Conservation (phyloP, 2,797 vertebrate genomes). For the Anas acuta region DNA sequence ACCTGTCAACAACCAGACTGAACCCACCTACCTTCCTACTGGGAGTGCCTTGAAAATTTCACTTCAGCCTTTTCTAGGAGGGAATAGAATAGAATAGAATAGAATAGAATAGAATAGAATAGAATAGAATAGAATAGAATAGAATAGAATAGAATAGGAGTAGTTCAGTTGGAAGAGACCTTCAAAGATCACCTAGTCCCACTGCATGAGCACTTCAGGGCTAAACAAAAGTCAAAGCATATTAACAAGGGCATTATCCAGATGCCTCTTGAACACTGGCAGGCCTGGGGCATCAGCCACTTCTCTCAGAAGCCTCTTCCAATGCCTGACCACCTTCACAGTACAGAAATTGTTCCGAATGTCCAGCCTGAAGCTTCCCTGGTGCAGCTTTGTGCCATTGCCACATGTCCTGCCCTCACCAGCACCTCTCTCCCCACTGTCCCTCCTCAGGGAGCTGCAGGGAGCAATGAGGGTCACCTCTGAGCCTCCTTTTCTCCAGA, state of each 20-base stretch:
- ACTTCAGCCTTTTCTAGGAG: neutral
- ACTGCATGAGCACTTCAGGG: neutral
- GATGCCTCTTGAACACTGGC: neutral
- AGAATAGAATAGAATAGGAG: neutral
- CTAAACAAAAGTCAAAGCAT: neutral
- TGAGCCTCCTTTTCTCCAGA: neutral
- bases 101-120: neutral
- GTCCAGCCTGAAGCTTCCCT: neutral
- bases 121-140: neutral
- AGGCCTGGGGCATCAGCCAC: neutral
- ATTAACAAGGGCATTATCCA: neutral
- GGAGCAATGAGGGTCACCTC: neutral
- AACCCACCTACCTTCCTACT: neutral
- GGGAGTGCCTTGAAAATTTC: neutral
- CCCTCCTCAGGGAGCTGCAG: neutral
- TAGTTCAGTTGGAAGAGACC: too few species aligned
- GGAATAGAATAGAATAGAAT: neutral
- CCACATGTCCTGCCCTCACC: neutral
- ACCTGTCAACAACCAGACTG: neutral
- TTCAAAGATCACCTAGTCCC: neutral
- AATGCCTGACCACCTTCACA: neutral
- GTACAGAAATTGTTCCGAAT: neutral
- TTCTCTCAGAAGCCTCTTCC: neutral
- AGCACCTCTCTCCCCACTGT: neutral
- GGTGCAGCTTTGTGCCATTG: neutral